phyloP scores from a whole-genome alignment of 1,140 invertebrate species.

The Chlorops oryzae region DNA sequence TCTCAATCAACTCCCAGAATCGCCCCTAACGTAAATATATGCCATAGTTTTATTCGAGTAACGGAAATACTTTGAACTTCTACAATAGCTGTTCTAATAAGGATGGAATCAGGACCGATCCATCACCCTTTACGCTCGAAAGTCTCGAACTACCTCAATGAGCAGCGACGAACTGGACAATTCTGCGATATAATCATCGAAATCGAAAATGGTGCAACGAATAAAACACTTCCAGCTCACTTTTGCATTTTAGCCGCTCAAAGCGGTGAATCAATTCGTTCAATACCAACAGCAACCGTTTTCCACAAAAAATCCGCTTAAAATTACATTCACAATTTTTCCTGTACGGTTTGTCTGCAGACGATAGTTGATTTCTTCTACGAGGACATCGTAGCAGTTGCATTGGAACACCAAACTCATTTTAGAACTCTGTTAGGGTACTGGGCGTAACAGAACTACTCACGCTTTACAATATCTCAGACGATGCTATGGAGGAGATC shows the following conservation, averaged over 20 bases:
- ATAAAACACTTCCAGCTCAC: constrained; percentile 28
- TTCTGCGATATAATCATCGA: constrained; percentile 41
- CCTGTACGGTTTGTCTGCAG: constrained; percentile 32
- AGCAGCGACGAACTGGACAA: constrained; percentile 30
- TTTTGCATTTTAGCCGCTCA: constrained; percentile 42
- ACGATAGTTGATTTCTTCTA: constrained; percentile 44
- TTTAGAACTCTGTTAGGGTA: constrained; percentile 37
- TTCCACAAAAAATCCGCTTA: constrained; percentile 42
- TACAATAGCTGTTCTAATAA: no score
- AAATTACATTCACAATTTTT: constrained; percentile 38
- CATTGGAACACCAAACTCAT: constrained; percentile 37
- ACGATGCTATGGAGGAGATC: no score
- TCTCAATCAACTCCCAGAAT: no score
- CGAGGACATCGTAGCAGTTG: constrained; percentile 39
- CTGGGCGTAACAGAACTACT: constrained; percentile 35
- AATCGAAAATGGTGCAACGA: constrained; percentile 25
- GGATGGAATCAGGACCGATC: no score
- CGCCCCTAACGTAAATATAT: no score
- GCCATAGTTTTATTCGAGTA: no score
- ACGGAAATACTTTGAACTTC: no score
- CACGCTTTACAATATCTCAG: constrained; percentile 32
- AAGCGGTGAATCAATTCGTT: constrained; percentile 28
- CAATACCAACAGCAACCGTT: constrained; percentile 46
- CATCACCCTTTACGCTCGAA: constrained; percentile 41
- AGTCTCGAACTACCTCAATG: constrained; percentile 42